Percentiles rank a stretch among this genome's conserved stretches.
Evolutionary conservation across 2,888 invertebrate genomes (phyloP).

Genomic region (Tachina fera): DNA sequence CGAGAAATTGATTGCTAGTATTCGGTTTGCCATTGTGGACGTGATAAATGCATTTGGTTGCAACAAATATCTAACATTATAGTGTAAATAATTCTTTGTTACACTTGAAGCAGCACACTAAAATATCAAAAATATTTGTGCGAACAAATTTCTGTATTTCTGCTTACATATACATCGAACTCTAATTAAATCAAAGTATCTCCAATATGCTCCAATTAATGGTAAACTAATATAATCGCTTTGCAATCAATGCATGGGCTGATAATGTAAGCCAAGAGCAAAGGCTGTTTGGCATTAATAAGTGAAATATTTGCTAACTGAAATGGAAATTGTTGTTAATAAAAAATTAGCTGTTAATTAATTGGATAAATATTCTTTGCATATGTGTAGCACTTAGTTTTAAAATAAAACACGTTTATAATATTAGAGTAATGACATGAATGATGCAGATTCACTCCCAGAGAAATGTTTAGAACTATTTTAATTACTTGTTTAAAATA

Average conservation of each 20-base stretch:
- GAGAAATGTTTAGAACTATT: too few species aligned
- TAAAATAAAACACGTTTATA: not conserved
- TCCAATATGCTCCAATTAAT: constrained; percentile 47
- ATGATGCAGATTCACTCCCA: too few species aligned
- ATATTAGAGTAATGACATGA: too few species aligned
- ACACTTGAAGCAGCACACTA: constrained; percentile 16
- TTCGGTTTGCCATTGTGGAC: constrained; percentile 55
- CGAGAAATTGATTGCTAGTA: constrained; percentile 57
- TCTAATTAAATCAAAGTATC: constrained; percentile 43
- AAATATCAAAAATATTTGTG: constrained; percentile 42
- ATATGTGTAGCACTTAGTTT: not conserved
- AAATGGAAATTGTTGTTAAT: not conserved
- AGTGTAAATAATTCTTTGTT: constrained; percentile 51
- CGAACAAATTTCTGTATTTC: constrained; percentile 24
- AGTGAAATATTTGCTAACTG: not conserved
- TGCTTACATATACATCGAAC: constrained; percentile 4
- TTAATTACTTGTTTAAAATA: too few species aligned
- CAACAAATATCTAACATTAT: constrained; percentile 30
- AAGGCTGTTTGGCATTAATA: not conserved
- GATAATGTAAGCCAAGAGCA: not conserved
- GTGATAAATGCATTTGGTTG: constrained; percentile 62
- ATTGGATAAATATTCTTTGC: too few species aligned
- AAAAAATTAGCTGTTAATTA: too few species aligned
- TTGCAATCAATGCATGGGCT: not conserved
- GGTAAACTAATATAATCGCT: constrained; percentile 14